These are phyloP conservation scores for Altica lythri DNA, from an alignment of 2,888 invertebrate species.

Conservation along the genomic window DNA sequence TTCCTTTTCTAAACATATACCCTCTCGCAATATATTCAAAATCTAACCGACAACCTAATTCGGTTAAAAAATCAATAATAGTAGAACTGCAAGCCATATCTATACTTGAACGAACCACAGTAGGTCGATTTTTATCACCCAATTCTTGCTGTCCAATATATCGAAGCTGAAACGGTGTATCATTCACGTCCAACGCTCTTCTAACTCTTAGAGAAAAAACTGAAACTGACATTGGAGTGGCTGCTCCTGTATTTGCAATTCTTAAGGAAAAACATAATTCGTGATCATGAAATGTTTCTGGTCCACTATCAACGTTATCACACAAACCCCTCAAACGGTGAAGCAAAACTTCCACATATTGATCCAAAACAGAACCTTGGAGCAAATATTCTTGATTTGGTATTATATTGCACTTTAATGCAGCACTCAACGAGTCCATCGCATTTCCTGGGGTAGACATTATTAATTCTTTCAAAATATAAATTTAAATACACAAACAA, in stretches of 20 bases:
- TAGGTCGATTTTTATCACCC: slow-evolving; percentile 86
- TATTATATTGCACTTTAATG: slow-evolving; percentile 82
- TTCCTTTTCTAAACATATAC: slow-evolving; percentile 93
- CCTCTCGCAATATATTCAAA: slow-evolving; percentile 93
- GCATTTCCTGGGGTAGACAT: slow-evolving; percentile 64
- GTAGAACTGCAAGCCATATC: slow-evolving; percentile 91
- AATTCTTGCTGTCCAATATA: slow-evolving; percentile 91
- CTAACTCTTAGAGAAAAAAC: slow-evolving; percentile 77
- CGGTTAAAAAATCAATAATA: slow-evolving; percentile 88
- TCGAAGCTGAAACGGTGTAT: slow-evolving; percentile 86
- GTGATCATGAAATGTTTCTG: slow-evolving; percentile 91
- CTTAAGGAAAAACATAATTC: slow-evolving; percentile 87
- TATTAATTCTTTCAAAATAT: no score
- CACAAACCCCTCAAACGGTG: slow-evolving; percentile 90
- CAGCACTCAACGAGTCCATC: slow-evolving; percentile 77
- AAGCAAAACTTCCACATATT: slow-evolving; percentile 86
- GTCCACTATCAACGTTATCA: slow-evolving; percentile 88
- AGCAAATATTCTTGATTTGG: slow-evolving; percentile 93
- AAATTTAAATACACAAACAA: no score
- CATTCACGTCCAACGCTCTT: slow-evolving; percentile 79
- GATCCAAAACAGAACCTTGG: slow-evolving; percentile 92
- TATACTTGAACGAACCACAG: slow-evolving; percentile 87
- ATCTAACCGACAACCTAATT: slow-evolving; percentile 88
- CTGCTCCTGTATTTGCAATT: slow-evolving; percentile 62
- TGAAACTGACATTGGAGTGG: slow-evolving; percentile 50